phyloP scores from a whole-genome alignment of 1,140 invertebrate species.

The Delia radicum region DNA sequence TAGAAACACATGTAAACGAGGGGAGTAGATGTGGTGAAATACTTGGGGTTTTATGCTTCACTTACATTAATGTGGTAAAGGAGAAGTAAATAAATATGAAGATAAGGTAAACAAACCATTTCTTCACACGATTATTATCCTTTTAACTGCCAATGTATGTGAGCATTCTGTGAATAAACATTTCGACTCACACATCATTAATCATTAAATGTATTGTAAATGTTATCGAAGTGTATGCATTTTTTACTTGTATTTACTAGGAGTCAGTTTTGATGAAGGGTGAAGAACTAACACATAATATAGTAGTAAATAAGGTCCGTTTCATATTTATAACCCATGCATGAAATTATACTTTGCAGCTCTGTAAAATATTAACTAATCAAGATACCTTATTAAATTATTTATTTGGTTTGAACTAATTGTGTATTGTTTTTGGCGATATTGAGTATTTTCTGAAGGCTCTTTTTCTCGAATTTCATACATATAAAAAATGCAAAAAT shows the following conservation, averaged over 20 bases:
- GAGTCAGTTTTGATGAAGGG: no score
- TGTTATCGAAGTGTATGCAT: background rate
- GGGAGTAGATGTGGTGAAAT: background rate
- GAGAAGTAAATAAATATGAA: background rate
- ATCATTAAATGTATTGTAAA: background rate
- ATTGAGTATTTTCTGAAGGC: no score
- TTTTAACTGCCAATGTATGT: background rate
- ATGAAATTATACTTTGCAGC: no score
- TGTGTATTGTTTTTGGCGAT: no score
- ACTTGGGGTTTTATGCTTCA: slow-evolving; percentile 1
- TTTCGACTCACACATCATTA: slow-evolving; percentile 14
- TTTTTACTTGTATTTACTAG: background rate
- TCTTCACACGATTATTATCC: slow-evolving; percentile 7
- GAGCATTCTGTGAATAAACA: background rate
- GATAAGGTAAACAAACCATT: background rate
- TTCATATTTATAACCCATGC: no score
- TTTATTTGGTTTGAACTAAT: no score
- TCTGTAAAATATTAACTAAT: no score
- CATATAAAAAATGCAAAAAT: no score
- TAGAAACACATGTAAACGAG: background rate
- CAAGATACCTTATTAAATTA: no score
- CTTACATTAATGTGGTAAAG: background rate
- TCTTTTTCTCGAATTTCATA: no score
- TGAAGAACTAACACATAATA: background rate
- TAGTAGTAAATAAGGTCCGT: no score